Conservation (phyloP, 2,797 vertebrate genomes). For the Mormyrus hasselquistii region DNA sequence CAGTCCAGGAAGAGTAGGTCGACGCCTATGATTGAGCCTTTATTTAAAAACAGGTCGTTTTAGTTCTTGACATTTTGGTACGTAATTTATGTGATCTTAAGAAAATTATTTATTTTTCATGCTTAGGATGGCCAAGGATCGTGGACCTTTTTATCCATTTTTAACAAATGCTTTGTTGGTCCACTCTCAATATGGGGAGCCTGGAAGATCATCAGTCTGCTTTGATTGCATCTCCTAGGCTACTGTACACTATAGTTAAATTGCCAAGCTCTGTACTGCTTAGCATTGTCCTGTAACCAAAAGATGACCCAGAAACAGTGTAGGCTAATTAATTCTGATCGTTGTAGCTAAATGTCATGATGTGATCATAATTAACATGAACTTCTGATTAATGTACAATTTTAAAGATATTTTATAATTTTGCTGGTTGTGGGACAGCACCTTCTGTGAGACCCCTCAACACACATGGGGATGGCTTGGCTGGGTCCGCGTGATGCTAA, state of each 20-base stretch:
- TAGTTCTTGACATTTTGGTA: not conserved
- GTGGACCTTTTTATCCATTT: not conserved
- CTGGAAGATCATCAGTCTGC: not conserved
- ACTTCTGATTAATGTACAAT: not conserved
- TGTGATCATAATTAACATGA: not conserved
- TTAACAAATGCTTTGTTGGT: not conserved
- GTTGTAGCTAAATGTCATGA: not conserved
- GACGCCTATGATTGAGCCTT: not conserved
- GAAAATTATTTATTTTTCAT: conserved; percentile 4
- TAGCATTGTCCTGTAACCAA: not conserved
- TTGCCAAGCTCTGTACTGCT: not conserved
- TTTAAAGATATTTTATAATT: not conserved
- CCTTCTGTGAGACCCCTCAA: conserved; percentile 1
- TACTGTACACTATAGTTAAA: conserved; percentile 9
- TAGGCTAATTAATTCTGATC: not conserved
- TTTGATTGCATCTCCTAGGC: not conserved
- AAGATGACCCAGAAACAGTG: not conserved
- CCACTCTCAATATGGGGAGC: not conserved
- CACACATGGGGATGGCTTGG: not conserved
- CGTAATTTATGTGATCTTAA: conserved; percentile 1
- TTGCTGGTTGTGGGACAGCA: not conserved
- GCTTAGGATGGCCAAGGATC: not conserved
- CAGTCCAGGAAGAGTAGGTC: conserved; percentile 1
- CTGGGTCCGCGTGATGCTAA: not conserved
- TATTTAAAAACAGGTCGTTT: not conserved